Percentiles rank a stretch among this genome's conserved stretches.
These are phyloP conservation scores for Crocodylus rhombifer DNA, from an alignment of 2,797 vertebrate genomes.

Conservation along the genomic window DNA sequence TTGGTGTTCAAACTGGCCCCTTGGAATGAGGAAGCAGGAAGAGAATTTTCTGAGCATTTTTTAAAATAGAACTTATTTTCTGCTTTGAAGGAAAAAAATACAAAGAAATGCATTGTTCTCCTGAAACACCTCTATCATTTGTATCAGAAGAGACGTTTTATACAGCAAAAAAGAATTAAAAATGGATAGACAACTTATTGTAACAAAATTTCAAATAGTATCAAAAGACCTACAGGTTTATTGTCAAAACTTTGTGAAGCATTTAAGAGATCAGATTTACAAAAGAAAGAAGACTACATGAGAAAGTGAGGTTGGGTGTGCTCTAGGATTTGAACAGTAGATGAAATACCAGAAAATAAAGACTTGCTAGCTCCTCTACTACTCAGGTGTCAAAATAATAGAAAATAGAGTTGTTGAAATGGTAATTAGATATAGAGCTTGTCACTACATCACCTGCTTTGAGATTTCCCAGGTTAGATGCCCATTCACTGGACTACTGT, in stretches of 20 bases:
- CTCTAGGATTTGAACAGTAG: background rate
- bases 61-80: background rate
- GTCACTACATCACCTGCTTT: background rate
- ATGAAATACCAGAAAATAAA: background rate
- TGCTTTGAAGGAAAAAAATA: background rate
- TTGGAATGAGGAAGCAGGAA: background rate
- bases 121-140: background rate
- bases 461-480: background rate
- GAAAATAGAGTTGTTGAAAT: background rate
- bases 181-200: background rate
- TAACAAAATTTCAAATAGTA: slow-evolving; percentile 25
- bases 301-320: background rate
- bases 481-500: background rate
- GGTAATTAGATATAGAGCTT: background rate
- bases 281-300: background rate
- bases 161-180: background rate
- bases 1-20: background rate
- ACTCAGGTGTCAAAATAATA: background rate
- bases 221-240: background rate
- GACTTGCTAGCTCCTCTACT: background rate
- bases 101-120: background rate
- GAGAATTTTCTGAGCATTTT: background rate
- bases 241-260: slow-evolving; percentile 20
- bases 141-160: background rate
- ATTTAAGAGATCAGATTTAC: slow-evolving; percentile 6